Percentiles rank a stretch among this genome's conserved stretches.
phyloP scores from a whole-genome alignment of 2,888 invertebrate species.

The Epirrhoe tristata region DNA sequence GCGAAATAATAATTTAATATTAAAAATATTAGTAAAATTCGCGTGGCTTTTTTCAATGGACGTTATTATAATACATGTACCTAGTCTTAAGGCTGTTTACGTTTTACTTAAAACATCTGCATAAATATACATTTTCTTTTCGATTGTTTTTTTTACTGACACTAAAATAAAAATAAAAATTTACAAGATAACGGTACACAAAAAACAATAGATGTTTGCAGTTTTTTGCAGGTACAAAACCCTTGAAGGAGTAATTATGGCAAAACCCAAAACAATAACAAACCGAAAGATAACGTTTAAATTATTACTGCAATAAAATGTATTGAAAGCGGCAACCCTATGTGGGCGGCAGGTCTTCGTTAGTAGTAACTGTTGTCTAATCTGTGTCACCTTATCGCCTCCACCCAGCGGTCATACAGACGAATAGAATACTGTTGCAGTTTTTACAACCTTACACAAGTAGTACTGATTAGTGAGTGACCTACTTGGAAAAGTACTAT shows the following conservation, averaged over 20 bases:
- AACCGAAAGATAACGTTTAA: conserved; percentile 26
- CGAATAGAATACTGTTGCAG: conserved; percentile 71
- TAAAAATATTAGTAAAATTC: no score
- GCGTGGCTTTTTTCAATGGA: no score
- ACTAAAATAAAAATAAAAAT: conserved; percentile 4
- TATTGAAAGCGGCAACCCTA: conserved; percentile 67
- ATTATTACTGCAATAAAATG: conserved; percentile 32
- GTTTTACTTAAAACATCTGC: neutral
- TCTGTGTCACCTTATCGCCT: conserved; percentile 75
- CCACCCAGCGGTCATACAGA: conserved; percentile 62
- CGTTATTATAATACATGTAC: neutral
- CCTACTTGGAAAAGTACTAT: conserved; percentile 53
- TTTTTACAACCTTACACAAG: conserved; percentile 66
- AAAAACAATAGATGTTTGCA: conserved; percentile 30
- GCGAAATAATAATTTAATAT: conserved; percentile 19
- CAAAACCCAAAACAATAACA: conserved; percentile 22
- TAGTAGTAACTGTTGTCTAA: conserved; percentile 25
- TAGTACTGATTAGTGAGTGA: conserved; percentile 58
- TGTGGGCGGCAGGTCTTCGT: conserved; percentile 54
- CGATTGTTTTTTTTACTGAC: neutral
- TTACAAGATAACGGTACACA: conserved; percentile 25
- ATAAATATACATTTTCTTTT: neutral
- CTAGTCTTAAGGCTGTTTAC: neutral
- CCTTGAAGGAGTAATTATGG: conserved; percentile 21
- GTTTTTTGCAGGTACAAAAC: conserved; percentile 21